Evolutionary conservation across 2,888 invertebrate species (phyloP), one percentile per base, ranked within the genome.

Genomic region (Nebria salina): DNA sequence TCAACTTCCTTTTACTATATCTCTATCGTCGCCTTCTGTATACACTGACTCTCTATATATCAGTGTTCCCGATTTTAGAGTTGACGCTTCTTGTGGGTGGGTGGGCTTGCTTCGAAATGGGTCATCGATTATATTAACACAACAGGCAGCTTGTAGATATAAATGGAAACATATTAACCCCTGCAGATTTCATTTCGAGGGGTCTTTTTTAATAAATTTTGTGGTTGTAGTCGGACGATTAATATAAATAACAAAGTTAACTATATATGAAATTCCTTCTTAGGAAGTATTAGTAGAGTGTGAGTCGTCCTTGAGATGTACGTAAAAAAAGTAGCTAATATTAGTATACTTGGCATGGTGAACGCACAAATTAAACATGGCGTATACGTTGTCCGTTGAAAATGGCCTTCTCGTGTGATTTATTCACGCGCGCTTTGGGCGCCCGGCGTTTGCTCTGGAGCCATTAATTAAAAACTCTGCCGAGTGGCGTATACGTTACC

Each of bases 401-500:
- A 80, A 80, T 70, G 75, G 73, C 75, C 80, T 75, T 72, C 64
- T 75, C 75, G 64, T 41, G 64, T 80, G 80, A 80, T 80, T 80
- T 80, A 80, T 80, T 54, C 80, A 11, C 43, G 7, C 79, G 74
- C 66, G 66, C 74, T 65, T 72, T 41, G 54, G 42, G 54, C 72
- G n/a, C 66, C 11, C 34, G 64, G 41, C 65, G 70, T 26, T 72
- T 26, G 80, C 75, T 70, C 75, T 43, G 75, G 70, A 80, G 79
- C 74, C 80, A 80, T 80, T 80, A 80, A 80, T 80, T 80, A 80
- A 80, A 80, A 80, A 80, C 75, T 80, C 75, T 72, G 79, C 70
- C 13, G 80, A 80, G 75, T 80, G 80, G 75, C 75, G 75, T 80
- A 80, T 80, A 75, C 80, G 80, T 80, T 80, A 80, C 80, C 75